Evolutionary conservation across 1,140 invertebrate genomes (phyloP), one percentile per base, ranked within the genome.

Genomic region (Physella acuta): DNA sequence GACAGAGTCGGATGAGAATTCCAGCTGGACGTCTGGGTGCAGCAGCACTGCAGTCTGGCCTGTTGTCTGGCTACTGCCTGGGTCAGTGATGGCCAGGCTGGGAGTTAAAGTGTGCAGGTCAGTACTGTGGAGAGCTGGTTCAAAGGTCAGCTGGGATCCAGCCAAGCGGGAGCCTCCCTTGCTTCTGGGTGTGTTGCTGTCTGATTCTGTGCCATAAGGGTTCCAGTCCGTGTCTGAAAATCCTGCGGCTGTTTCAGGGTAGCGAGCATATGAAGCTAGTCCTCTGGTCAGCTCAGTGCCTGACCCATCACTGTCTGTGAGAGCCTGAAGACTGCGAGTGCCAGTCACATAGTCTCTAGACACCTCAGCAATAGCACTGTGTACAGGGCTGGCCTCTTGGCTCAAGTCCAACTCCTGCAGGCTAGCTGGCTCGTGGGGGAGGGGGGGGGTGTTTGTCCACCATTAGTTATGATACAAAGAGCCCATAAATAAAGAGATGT

Each of bases 211-310:
- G 16, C 70, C 70, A 58, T 75, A 75, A 24, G 71, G 71, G 31
- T 75, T 75, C 74, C 74, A 76, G 52, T 76, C 74, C 34, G 26
- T 73, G 64, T 76, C 74, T 33, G 74, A 76, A 39, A 76, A 34
- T 8, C 74, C 74, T 28, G 63, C 49, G 0, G 67, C 70, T 16
- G 72, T 65, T 60, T 76, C 74, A 26, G 74, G 74, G 49, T 76
- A 76, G 14, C 36, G 52, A 14, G 69, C 74, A 36, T 70, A 59
- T 11, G 44, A 49, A 4, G 66, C 49, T 28, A 59, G 49, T 44
- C 65, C 63, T 3, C 68, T 39, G 34, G 70, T 71, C 66, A 68
- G 58, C 33, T 73, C 72, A n/a, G 74, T 24, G 26, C 63, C 65
- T 20, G 71, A 71, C 11, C 68, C 68, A 69, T 76, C 74, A 58